phyloP scores from a whole-genome alignment of 2,113 vertebrate species.

The Melanerpes formicivorus region DNA sequence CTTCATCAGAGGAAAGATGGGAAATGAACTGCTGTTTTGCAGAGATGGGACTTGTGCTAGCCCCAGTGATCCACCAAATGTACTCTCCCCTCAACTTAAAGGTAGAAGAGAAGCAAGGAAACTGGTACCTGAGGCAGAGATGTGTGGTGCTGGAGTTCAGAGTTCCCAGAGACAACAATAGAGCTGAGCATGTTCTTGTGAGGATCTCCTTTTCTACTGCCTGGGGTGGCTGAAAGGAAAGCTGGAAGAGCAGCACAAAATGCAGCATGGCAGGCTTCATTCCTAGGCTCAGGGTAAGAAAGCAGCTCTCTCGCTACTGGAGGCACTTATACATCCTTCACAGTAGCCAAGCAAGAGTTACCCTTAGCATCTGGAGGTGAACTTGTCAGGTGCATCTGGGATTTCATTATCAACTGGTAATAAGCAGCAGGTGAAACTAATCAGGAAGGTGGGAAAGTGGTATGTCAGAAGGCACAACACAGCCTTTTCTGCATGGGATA shows the following conservation, averaged over 20 bases:
- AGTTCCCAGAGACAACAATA: neutral
- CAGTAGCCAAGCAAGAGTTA: neutral
- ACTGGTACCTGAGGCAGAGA: neutral
- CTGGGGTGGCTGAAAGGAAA: neutral
- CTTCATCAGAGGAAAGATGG: neutral
- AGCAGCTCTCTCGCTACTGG: accelerated
- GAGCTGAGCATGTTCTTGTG: accelerated
- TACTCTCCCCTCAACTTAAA: accelerated
- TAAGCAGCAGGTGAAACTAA: neutral
- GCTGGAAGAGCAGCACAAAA: neutral
- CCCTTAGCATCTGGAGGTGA: neutral
- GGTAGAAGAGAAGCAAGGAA: neutral
- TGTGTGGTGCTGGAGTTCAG: neutral
- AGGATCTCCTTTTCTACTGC: neutral
- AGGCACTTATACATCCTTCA: neutral
- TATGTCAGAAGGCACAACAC: neutral
- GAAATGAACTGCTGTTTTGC: accelerated
- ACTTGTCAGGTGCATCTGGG: neutral
- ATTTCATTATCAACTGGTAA: neutral
- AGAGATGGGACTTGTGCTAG: neutral
- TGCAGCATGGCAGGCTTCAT: accelerated
- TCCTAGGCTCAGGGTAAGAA: neutral
- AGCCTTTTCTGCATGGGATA: neutral
- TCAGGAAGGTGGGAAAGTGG: neutral
- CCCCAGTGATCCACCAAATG: too few relatives aligned